These are phyloP conservation scores for Nephila pilipes DNA, from an alignment of 1,140 invertebrate genomes.

Conservation along the genomic window DNA sequence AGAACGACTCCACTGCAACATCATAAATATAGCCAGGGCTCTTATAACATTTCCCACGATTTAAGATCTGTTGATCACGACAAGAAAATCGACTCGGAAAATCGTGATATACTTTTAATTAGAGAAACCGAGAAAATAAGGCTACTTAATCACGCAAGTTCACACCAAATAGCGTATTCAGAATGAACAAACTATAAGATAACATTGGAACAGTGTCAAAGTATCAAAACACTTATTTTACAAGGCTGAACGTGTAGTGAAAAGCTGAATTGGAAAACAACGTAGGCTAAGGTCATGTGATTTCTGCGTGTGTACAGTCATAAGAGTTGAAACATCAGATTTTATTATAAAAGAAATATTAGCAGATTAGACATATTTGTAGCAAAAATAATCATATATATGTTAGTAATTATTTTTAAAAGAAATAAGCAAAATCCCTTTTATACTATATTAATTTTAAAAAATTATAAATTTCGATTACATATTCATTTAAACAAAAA, in stretches of 20 bases:
- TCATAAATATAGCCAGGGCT: neutral
- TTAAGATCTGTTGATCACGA: constrained; percentile 46
- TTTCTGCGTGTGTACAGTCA: neutral
- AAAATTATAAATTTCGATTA: too few relatives aligned
- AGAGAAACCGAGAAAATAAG: constrained; percentile 1
- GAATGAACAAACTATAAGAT: neutral
- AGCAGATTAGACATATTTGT: too few relatives aligned
- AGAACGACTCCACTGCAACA: neutral
- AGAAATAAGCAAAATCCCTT: too few relatives aligned
- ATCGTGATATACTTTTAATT: constrained; percentile 63
- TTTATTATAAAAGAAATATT: too few relatives aligned
- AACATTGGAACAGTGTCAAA: constrained; percentile 33
- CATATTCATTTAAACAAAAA: too few relatives aligned
- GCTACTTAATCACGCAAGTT: constrained; percentile 20
- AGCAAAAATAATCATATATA: too few relatives aligned
- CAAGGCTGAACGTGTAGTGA: neutral
- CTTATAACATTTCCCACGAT: constrained; percentile 1
- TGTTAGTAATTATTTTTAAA: too few relatives aligned
- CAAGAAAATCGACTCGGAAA: neutral
- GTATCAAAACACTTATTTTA: constrained; percentile 30
- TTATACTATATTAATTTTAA: too few relatives aligned
- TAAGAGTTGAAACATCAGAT: too few relatives aligned
- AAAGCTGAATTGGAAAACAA: constrained; percentile 1
- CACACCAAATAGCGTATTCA: neutral
- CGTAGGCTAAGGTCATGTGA: neutral